phyloP scores from a whole-genome alignment of 2,888 invertebrate genomes.

The Erpobdella octoculata region DNA sequence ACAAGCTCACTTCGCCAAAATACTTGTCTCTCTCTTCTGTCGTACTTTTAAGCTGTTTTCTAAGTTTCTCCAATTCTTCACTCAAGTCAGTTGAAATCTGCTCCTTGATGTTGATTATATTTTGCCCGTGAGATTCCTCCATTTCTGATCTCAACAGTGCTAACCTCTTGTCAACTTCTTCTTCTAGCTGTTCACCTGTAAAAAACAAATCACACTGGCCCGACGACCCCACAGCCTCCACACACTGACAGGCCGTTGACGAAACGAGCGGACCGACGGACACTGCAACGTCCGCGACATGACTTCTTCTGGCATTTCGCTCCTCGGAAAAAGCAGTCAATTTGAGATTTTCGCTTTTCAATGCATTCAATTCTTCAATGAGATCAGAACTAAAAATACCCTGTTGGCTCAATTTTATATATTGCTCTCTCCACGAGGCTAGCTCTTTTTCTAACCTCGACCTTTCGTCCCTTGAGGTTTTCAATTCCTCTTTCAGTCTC shows the following conservation, averaged over 20 bases:
- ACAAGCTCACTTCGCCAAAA: slow-evolving; percentile 34
- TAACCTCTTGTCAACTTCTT: neutral
- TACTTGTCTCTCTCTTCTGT: slow-evolving; percentile 23
- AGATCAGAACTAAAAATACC: slow-evolving; percentile 26
- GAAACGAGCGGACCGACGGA: too few relatives aligned
- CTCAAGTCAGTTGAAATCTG: neutral
- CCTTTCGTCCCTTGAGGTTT: neutral
- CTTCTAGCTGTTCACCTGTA: neutral
- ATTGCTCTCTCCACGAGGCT: slow-evolving; percentile 15
- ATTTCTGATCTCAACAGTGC: neutral
- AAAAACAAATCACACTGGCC: neutral
- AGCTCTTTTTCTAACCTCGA: neutral
- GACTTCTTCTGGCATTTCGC: neutral
- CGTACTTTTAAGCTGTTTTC: neutral
- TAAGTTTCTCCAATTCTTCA: neutral
- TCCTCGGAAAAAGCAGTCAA: neutral
- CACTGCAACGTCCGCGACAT: too few relatives aligned
- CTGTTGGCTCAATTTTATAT: slow-evolving; percentile 18
- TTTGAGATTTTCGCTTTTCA: slow-evolving; percentile 15
- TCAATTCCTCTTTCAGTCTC: slow-evolving; percentile 10
- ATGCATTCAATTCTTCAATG: slow-evolving; percentile 6
- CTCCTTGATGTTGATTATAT: neutral
- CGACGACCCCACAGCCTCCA: neutral
- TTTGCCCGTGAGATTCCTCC: neutral
- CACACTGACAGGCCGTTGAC: neutral